Base-by-base conservation (phyloP, 2,113 vertebrate species). In the Phalacrocorax aristotelis region DNA sequence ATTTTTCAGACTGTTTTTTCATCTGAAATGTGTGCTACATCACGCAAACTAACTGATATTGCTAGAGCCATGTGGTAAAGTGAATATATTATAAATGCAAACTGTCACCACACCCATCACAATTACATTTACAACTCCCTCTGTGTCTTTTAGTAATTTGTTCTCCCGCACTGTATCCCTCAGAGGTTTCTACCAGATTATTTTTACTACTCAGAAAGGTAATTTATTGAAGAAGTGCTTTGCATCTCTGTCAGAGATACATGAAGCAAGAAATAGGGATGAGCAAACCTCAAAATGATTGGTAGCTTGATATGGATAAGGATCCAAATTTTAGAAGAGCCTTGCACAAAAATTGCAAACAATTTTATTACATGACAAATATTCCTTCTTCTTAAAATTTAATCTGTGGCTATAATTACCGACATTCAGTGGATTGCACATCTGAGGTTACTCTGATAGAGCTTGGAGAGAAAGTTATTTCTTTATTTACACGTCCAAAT, bases 121-220 rank as follows among this genome's bases (percentile, higher is more conserved):
- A 96, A 93, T 94, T 94, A 96, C 96, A 93, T 96, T 95, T 96
- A 90, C 93, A 90, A 93, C 94, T 96, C 89, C 94, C 90, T 94
- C 89, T 86, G 91, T 81, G 91, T 93, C 91, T 95, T 97, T 90
- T 93, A 97, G 94, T 95, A 93, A 97, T 96, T 97, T 95, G 94
- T 90, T 97, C 89, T 91, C 84, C 58, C 0, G 58, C 71, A 68
- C 29, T 91, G 89, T 84, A 77, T 88, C 89, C 93, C 94, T 93
- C 76, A 74, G 91, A 93, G 95, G 58, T 91, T 96, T 93, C 94
- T 78, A 88, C n/a, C 36, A 95, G 91, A 95, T 96, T 97, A 96
- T 90, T 96, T 97, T 97, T 96, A 86, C 79, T 88, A 95, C 94
- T 94, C 84, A 92, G 95, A 92, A 94, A 97, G 93, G 84, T 94